These are phyloP conservation scores for Zaprionus gabonicus DNA, from an alignment of 1,140 invertebrate genomes.

Conservation along the genomic window DNA sequence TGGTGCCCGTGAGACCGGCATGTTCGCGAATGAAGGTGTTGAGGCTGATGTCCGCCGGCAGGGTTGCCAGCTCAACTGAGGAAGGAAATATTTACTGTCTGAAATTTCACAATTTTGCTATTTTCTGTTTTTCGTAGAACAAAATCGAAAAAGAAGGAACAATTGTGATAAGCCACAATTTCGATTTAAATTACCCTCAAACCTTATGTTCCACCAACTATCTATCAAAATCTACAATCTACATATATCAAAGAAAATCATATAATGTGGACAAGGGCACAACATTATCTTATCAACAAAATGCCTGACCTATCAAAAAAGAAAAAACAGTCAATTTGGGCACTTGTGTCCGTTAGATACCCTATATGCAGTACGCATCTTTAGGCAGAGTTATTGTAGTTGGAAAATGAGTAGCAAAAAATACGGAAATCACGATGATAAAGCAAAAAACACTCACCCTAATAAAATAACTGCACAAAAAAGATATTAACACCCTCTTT, in stretches of 20 bases:
- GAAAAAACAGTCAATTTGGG: background rate
- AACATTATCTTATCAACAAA: background rate
- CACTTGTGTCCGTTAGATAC: background rate
- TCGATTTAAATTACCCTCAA: background rate
- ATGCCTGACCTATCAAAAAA: background rate
- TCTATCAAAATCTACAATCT: background rate
- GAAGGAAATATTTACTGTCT: background rate
- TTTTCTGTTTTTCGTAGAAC: background rate
- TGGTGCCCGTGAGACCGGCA: conserved; percentile 90
- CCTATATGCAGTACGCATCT: background rate
- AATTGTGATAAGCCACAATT: background rate
- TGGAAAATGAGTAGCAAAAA: background rate
- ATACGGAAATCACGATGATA: background rate
- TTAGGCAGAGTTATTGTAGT: background rate
- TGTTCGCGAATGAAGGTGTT: conserved; percentile 89
- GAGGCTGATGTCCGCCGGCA: conserved; percentile 86
- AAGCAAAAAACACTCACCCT: background rate
- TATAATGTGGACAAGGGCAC: background rate
- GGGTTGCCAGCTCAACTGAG: conserved; percentile 63
- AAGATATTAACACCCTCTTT: background rate
- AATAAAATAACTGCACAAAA: background rate
- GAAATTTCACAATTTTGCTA: background rate
- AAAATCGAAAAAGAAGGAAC: background rate
- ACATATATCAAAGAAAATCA: background rate
- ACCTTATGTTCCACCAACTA: background rate